Evolutionary conservation across 1,140 invertebrate species (phyloP).

Genomic region (Sycophila sp.): DNA sequence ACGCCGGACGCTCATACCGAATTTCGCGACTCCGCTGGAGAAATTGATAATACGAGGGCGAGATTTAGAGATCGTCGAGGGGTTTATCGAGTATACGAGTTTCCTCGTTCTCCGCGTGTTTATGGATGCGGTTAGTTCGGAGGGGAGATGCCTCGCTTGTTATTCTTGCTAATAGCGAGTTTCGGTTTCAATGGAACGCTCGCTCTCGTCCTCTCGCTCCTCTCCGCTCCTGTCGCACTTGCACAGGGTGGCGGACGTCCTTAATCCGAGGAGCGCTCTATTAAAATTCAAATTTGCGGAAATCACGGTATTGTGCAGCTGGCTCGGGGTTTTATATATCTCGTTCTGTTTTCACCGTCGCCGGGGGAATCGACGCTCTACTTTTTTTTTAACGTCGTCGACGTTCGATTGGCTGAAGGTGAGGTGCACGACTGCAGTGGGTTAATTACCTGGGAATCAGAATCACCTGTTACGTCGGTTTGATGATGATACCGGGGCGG

Average conservation of each 20-base stretch:
- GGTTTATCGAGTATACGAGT: background rate
- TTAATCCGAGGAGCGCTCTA: background rate
- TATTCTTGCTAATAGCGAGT: slow-evolving; percentile 32
- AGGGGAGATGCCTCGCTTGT: background rate
- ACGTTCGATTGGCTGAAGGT: background rate
- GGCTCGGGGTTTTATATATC: too few species aligned
- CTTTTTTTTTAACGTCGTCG: background rate
- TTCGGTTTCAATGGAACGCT: slow-evolving; percentile 22
- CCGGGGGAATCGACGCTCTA: background rate
- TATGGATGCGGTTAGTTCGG: slow-evolving; percentile 22
- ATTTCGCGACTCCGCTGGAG: too few species aligned
- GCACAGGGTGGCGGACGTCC: background rate
- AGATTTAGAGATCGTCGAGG: background rate
- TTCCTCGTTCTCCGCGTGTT: background rate
- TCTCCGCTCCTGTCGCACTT: too few species aligned
- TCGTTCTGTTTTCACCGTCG: too few species aligned
- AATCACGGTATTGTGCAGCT: background rate
- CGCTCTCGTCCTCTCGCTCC: background rate
- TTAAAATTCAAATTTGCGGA: slow-evolving; percentile 14
- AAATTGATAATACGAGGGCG: slow-evolving; percentile 4
- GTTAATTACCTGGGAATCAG: slow-evolving; percentile 11
- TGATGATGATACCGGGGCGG: slow-evolving; percentile 1
- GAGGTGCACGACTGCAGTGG: background rate
- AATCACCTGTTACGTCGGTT: slow-evolving; percentile 30
- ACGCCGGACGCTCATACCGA: background rate